Evolutionary conservation across 2,113 vertebrate species (phyloP).

Genomic region (Vireo altiloquus): DNA sequence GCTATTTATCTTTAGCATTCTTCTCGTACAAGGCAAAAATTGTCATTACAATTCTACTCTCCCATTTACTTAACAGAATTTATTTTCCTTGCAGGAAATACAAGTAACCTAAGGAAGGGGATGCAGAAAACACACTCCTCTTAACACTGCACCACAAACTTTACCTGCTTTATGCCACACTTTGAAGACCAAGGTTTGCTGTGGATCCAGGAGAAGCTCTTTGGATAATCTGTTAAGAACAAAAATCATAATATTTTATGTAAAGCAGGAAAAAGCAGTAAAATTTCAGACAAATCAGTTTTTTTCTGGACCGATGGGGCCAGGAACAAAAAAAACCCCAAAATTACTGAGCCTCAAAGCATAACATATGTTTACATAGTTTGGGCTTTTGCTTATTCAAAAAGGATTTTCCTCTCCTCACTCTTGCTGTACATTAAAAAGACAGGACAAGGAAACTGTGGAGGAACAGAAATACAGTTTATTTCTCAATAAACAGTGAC

Average conservation of each 20-base stretch:
- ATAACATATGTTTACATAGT: rapidly evolving
- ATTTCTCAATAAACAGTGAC: background rate
- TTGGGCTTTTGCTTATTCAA: background rate
- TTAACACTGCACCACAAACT: background rate
- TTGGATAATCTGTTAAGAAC: conserved; percentile 81
- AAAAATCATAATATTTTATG: background rate
- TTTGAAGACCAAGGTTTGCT: conserved; percentile 93
- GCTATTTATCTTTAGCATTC: background rate
- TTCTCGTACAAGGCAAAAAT: background rate
- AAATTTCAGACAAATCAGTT: background rate
- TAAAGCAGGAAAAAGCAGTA: background rate
- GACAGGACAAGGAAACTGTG: rapidly evolving
- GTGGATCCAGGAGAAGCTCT: conserved; percentile 87
- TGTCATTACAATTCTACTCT: background rate
- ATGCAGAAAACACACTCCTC: background rate
- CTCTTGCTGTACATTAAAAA: background rate
- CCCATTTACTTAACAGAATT: background rate
- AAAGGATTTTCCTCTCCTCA: background rate
- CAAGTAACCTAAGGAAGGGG: background rate
- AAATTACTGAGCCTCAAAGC: background rate
- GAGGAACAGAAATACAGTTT: background rate
- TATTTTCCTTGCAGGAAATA: background rate
- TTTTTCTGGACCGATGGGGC: background rate
- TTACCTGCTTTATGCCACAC: conserved; percentile 96
- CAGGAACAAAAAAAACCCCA: background rate